phyloP scores from a whole-genome alignment of 2,888 invertebrate genomes.

The Malthinus flaveolus region DNA sequence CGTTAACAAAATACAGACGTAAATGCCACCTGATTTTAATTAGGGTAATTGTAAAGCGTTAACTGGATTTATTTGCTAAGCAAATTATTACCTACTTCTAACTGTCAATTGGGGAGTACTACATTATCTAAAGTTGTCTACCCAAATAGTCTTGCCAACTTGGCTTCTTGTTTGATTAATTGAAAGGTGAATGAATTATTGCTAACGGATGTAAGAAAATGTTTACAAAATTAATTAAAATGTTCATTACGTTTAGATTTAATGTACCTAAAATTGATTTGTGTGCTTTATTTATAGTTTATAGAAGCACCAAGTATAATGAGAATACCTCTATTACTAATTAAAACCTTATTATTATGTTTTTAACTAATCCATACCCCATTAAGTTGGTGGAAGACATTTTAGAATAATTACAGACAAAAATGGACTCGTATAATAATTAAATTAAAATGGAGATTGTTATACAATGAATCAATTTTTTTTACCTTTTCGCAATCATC shows the following conservation, averaged over 20 bases:
- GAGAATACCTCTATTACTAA: no score
- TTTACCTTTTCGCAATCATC: no score
- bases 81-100: constrained; percentile 36
- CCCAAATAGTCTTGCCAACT: constrained; percentile 29
- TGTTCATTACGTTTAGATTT: constrained; percentile 5
- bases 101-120: constrained; percentile 34
- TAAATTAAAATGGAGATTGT: no score
- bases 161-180: constrained; percentile 30
- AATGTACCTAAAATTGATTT: constrained; percentile 6
- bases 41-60: constrained; percentile 37
- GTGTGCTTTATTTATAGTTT: background rate
- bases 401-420: no score
- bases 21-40: constrained; percentile 40
- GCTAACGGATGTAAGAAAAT: constrained; percentile 10
- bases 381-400: no score
- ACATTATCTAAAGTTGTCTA: constrained; percentile 24
- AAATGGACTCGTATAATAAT: no score
- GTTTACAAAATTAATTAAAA: constrained; percentile 6
- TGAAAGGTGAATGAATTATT: constrained; percentile 37
- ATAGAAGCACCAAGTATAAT: background rate
- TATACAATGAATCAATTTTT: no score
- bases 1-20: constrained; percentile 33
- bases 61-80: constrained; percentile 39
- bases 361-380: no score
- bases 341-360: no score